Conservation (phyloP, 2,113 vertebrate species). For the Hemichromis elongatus region DNA sequence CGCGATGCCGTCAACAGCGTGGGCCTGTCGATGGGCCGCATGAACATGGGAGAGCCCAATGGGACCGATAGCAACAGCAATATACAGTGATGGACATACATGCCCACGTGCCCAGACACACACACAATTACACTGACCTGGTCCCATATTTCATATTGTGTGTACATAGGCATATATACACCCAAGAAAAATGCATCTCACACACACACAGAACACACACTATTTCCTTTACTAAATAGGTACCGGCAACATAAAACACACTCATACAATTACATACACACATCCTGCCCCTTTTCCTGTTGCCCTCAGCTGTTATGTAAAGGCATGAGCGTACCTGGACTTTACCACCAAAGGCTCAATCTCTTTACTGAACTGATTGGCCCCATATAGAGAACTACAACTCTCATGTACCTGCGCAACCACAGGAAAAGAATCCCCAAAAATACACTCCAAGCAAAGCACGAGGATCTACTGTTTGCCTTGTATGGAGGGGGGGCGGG, state of each 20-base stretch:
- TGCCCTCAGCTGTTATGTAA: constrained; percentile 57
- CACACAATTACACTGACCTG: constrained; percentile 28
- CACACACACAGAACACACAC: constrained; percentile 2
- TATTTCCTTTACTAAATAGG: constrained; percentile 21
- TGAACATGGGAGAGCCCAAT: constrained; percentile 79
- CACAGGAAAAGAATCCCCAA: constrained; percentile 13
- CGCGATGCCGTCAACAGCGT: constrained; percentile 74
- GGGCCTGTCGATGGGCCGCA: constrained; percentile 75
- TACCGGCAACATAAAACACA: not conserved
- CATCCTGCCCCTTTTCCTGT: constrained; percentile 6
- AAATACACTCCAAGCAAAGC: constrained; percentile 5
- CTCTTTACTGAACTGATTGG: constrained; percentile 34
- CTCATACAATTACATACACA: constrained; percentile 1
- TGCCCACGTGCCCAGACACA: constrained; percentile 14
- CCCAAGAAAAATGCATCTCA: not conserved
- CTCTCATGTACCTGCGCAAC: constrained; percentile 45
- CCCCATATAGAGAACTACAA: constrained; percentile 46
- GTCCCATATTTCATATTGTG: constrained; percentile 45
- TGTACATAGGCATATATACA: constrained; percentile 61
- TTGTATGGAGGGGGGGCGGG: not conserved
- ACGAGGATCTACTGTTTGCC: constrained; percentile 30
- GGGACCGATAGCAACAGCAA: constrained; percentile 81
- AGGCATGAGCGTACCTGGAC: constrained; percentile 48
- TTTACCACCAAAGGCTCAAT: constrained; percentile 44
- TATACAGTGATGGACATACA: constrained; percentile 73